Evolutionary conservation across 2,797 vertebrate genomes (phyloP).

Genomic region (Myotis pilosus): DNA sequence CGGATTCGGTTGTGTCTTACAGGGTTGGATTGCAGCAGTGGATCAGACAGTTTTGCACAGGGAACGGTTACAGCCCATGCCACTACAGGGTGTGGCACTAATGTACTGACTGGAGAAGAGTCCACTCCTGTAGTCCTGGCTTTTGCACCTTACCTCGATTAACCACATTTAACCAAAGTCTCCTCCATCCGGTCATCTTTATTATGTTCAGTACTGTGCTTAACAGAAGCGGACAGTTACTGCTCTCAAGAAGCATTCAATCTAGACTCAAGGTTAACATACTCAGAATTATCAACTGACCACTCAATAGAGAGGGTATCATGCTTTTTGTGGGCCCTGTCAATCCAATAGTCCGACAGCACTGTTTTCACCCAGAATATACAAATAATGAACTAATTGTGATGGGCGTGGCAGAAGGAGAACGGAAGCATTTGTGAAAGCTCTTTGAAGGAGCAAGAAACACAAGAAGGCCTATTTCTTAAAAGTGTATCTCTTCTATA

Average conservation of each 20-base stretch:
- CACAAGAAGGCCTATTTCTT: background rate
- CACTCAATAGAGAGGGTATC: background rate
- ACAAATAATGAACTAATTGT: background rate
- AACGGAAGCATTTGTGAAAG: background rate
- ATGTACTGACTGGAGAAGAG: background rate
- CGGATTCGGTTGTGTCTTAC: background rate
- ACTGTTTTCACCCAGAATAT: background rate
- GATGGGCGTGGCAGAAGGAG: background rate
- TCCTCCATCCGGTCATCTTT: background rate
- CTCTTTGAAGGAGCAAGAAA: background rate
- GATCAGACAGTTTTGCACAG: background rate
- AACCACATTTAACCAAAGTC: background rate
- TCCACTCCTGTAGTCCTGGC: background rate
- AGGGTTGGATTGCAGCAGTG: background rate
- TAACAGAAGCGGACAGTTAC: background rate
- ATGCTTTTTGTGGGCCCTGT: background rate
- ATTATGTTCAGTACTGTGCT: background rate
- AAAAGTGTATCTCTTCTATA: background rate
- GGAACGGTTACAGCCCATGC: background rate
- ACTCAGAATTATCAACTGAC: background rate
- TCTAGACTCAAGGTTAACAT: background rate
- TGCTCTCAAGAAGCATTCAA: background rate
- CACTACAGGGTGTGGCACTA: too few relatives aligned
- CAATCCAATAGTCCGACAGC: background rate
- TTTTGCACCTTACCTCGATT: background rate